Evolutionary conservation across 2,113 vertebrate species (phyloP), one percentile per base, ranked within the genome.

Genomic region (Motacilla alba): DNA sequence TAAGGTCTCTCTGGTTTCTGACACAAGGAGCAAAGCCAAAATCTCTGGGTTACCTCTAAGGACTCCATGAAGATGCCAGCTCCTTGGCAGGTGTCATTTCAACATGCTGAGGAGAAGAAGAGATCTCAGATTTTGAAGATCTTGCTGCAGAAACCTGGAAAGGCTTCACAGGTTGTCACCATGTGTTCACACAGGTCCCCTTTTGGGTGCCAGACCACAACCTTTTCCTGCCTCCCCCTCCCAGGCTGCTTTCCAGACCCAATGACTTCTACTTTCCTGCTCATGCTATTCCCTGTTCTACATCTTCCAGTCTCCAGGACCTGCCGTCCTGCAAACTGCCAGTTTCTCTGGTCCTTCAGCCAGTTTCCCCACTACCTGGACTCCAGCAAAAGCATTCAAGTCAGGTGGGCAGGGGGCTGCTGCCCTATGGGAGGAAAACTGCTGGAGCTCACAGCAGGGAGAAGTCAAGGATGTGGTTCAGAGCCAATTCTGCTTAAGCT

Each of bases 41-140:
- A 24, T 21, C 67, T 22, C 21, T 58, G 66, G 21, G 30, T 37
- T 19, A 33, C 37, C 87, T 64, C 63, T 46, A 55, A 50, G 47
- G 35, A 10, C 35, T 22, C 66, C 0, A 0, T 12, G 33, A 47
- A 53, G 67, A 52, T 10, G n/a, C 22, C 11, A 50, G 2, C 78
- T 44, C 43, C 52, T 53, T 4, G 30, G 70, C 33, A 52, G 24
- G 50, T 20, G 55, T 27, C 37, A 37, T 13, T 81, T 69, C 69
- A 86, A 62, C 21, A 5, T 0, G 2, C 19, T 11, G 24, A 60
- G 50, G 15, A 1, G 3, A 44, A 1, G 3, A 44, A 39, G 13
- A 35, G 12, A 17, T 35, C 30, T 56, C 62, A 72, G 11, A 22
- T 49, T 59, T n/a, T n/a, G 28, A 37, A 76, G 26, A 39, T 24